A percentile compares a stretch with the other conserved stretches of the same genome.
phyloP scores from a whole-genome alignment of 2,113 vertebrate genomes.

The Elephantulus edwardii region DNA sequence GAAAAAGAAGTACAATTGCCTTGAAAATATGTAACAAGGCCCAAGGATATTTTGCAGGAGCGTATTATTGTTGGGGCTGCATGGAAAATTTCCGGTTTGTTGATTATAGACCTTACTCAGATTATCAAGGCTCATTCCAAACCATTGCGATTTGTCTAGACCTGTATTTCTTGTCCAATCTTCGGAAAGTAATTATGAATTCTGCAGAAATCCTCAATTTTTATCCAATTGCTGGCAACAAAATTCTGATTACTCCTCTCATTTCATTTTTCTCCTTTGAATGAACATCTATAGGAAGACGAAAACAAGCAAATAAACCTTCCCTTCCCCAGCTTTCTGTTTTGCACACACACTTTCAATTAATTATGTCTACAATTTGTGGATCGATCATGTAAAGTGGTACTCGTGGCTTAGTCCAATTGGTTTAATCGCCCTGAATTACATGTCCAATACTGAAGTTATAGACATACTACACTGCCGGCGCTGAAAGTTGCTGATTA shows the following conservation, averaged over 20 bases:
- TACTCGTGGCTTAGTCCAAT: slow-evolving; percentile 55
- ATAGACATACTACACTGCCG: neutral
- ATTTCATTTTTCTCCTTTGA: slow-evolving; percentile 46
- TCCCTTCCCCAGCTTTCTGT: slow-evolving; percentile 14
- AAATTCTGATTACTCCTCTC: slow-evolving; percentile 28
- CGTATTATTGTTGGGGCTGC: neutral
- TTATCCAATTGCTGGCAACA: slow-evolving; percentile 39
- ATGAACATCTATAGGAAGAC: slow-evolving; percentile 29
- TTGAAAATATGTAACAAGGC: slow-evolving; percentile 61
- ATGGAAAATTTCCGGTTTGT: slow-evolving; percentile 59
- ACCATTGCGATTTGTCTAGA: slow-evolving; percentile 46
- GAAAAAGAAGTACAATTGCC: slow-evolving; percentile 46
- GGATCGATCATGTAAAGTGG: slow-evolving; percentile 52
- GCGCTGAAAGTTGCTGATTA: slow-evolving; percentile 25
- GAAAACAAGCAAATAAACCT: slow-evolving; percentile 30
- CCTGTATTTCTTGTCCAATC: slow-evolving; percentile 55
- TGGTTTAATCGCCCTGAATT: slow-evolving; percentile 61
- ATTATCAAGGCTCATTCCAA: slow-evolving; percentile 52
- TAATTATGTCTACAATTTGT: slow-evolving; percentile 56
- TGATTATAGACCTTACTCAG: slow-evolving; percentile 60
- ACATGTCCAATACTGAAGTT: slow-evolving; percentile 46
- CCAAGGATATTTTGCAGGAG: slow-evolving; percentile 46
- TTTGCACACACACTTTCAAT: slow-evolving; percentile 43
- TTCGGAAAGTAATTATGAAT: slow-evolving; percentile 65
- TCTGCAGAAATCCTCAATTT: slow-evolving; percentile 46